A percentile compares a stretch with the other conserved stretches of the same genome.
Conservation (phyloP, 2,113 vertebrate genomes). For the Saccopteryx leptura region DNA sequence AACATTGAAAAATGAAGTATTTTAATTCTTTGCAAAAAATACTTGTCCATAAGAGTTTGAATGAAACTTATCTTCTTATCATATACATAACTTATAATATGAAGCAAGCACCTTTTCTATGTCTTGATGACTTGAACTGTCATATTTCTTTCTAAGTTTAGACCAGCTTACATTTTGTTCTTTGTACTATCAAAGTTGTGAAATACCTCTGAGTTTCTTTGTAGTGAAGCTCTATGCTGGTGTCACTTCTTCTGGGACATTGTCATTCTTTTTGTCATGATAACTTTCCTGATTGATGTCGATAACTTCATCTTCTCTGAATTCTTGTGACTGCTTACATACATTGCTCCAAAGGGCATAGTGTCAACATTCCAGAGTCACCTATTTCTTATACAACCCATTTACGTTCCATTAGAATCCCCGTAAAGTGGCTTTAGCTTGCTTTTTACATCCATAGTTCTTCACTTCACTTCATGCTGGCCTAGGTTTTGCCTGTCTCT, state of each 20-base stretch:
- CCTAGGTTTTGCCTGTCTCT: neutral
- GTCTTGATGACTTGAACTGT: neutral
- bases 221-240: neutral
- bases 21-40: constrained; percentile 28
- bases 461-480: neutral
- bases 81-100: neutral
- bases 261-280: neutral
- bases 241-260: neutral
- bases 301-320: neutral
- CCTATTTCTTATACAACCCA: neutral
- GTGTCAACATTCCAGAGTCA: neutral
- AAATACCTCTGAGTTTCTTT: neutral
- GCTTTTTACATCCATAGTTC: neutral
- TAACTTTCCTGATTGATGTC: neutral
- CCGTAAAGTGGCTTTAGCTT: neutral
- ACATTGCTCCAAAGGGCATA: neutral
- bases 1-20: neutral
- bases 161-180: neutral
- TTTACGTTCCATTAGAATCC: neutral
- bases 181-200: neutral
- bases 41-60: neutral
- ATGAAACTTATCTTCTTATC: neutral
- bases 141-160: neutral
- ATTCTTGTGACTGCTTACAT: neutral
- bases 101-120: neutral